Evolutionary conservation across 2,113 vertebrate species (phyloP), one percentile per base, ranked within the genome.

Genomic region (Crypturellus undulatus): DNA sequence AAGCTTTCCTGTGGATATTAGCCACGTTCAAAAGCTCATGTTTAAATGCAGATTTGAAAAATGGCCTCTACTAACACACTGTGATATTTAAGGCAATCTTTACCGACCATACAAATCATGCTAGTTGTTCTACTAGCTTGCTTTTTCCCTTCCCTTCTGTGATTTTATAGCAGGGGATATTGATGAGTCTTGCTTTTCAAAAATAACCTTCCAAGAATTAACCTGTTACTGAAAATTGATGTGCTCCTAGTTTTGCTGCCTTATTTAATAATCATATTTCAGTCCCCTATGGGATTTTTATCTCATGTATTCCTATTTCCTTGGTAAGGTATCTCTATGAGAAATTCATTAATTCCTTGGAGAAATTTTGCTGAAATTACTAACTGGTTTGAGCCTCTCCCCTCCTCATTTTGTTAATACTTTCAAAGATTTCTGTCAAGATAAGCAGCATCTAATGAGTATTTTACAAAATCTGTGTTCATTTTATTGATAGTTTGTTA

Each of bases 131-230:
- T 85, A 30, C 75, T 75, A 40, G 73, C 70, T 94, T 95, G 52
- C 58, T 89, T 36, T 75, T 84, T 87, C 67, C 75, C 67, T 62
- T 7, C 89, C 89, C 87, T 77, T 22, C 72, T 14, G 9, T 94
- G 80, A 72, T 92, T 93, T 92, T 87, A 69, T 70, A 84, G 78
- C 62, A 65, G 79, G 69, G 47, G 47, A 34, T 84, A 51, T 76
- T 81, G 82, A 91, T 89, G 86, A 91, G 79, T 93, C 70, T 36
- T 95, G 77, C 80, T 94, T 92, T 96, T 95, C 64, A 88, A 4
- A 67, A 90, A 71, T 69, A 88, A 21, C 77, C 64, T 94, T 94
- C 76, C 65, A 94, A 92, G 89, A 92, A 94, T 91, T 93, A 87
- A 72, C 51, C 80, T 90, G 6, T 65, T 79, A 26, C 43, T 89